Evolutionary conservation across 2,888 invertebrate species (phyloP).

Genomic region (Mesodorylaimus sp.): DNA sequence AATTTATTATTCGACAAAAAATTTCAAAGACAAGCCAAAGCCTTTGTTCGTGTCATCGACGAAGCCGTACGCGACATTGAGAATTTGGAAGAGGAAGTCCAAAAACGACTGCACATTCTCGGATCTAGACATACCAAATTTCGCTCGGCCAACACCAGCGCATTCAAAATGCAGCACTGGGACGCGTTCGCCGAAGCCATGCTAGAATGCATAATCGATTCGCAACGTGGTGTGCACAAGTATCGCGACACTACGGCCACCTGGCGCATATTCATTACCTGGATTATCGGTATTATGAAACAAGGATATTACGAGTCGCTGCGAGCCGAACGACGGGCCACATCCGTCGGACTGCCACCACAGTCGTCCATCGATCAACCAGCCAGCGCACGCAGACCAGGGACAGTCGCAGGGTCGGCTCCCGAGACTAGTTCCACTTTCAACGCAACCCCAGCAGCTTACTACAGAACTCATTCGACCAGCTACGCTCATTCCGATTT

Average conservation of each 20-base stretch:
- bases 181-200: conserved; percentile 2
- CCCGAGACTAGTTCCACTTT: no score
- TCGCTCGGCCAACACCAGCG: not conserved
- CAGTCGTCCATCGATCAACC: no score
- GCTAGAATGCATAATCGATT: conserved; percentile 2
- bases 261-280: not conserved
- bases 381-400: no score
- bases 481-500: no score
- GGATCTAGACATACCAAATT: not conserved
- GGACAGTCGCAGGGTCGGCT: no score
- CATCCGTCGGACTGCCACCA: no score
- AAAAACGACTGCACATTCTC: not conserved
- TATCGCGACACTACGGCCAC: not conserved
- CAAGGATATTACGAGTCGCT: not conserved
- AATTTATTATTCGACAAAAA: not conserved
- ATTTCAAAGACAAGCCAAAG: no score
- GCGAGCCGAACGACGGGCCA: no score
- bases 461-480: no score
- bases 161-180: not conserved
- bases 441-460: no score
- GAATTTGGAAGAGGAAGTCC: not conserved
- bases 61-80: no score
- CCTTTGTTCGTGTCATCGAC: no score
- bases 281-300: conserved; percentile 4
- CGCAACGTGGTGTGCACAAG: not conserved